Percentiles rank a stretch among this genome's conserved stretches.
These are phyloP conservation scores for Adelognathus sp. DNA, from an alignment of 2,888 invertebrate genomes.

Conservation along the genomic window DNA sequence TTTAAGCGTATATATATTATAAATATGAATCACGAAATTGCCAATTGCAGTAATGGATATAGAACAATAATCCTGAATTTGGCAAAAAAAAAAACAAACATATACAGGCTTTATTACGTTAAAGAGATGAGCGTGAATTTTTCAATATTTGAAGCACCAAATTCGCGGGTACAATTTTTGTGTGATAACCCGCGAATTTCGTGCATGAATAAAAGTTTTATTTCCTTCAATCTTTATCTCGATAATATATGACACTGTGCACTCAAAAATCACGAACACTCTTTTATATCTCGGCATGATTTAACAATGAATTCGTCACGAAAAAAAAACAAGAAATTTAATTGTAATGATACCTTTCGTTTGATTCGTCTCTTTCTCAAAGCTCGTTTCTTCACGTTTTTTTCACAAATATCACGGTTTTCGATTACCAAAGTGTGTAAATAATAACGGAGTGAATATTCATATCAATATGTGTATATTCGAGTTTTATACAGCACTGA, in stretches of 20 bases:
- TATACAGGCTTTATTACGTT: slow-evolving; percentile 77
- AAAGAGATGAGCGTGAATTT: not conserved
- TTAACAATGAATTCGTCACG: slow-evolving; percentile 44
- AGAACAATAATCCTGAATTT: slow-evolving; percentile 2
- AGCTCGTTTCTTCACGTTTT: slow-evolving; percentile 28
- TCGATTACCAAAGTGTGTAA: not conserved
- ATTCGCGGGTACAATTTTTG: not conserved
- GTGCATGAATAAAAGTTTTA: not conserved
- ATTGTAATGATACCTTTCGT: slow-evolving; percentile 22
- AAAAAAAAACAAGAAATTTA: not conserved
- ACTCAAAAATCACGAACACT: slow-evolving; percentile 70
- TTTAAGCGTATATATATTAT: slow-evolving; percentile 2
- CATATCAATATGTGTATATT: not conserved
- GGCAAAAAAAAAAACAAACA: slow-evolving; percentile 69
- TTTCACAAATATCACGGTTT: slow-evolving; percentile 5
- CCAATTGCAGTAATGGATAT: not conserved
- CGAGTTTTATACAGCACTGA: slow-evolving; percentile 5
- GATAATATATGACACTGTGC: slow-evolving; percentile 59
- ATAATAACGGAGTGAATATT: not conserved
- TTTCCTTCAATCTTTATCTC: slow-evolving; percentile 25
- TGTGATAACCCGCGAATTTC: slow-evolving; percentile 13
- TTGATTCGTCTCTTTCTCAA: slow-evolving; percentile 63
- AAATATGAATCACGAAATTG: slow-evolving; percentile 22
- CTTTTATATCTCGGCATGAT: slow-evolving; percentile 71
- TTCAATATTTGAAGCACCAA: not conserved